These are phyloP conservation scores for Metellina segmentata DNA, from an alignment of 2,888 invertebrate species.

Conservation along the genomic window DNA sequence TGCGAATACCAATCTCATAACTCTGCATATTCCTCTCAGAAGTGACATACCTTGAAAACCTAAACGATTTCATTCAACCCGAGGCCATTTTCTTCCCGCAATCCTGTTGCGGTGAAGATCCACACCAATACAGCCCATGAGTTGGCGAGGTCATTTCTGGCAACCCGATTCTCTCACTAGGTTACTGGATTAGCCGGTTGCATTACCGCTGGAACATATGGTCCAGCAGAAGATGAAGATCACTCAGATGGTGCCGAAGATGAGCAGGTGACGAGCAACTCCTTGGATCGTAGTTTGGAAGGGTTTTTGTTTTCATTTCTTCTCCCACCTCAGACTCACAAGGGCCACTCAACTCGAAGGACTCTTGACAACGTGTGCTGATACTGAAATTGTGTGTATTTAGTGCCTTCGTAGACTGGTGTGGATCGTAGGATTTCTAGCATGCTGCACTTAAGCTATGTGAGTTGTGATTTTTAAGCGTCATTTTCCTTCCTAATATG, in stretches of 20 bases:
- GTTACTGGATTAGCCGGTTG: conserved; percentile 74
- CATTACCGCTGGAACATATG: conserved; percentile 63
- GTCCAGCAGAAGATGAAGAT: conserved; percentile 59
- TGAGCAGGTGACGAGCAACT: conserved; percentile 60
- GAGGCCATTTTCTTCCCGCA: too few species aligned
- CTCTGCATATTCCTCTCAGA: too few species aligned
- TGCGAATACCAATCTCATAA: too few species aligned
- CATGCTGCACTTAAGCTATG: conserved; percentile 7
- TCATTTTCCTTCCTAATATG: neutral
- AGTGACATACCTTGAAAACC: too few species aligned
- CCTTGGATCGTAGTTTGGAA: conserved; percentile 32
- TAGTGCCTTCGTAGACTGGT: neutral
- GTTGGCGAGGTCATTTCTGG: conserved; percentile 68
- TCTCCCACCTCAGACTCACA: too few species aligned
- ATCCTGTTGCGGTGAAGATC: too few species aligned
- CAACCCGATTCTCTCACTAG: conserved; percentile 59
- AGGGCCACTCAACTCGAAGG: too few species aligned
- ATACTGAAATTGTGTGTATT: neutral
- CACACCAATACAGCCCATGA: neutral
- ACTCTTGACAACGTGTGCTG: neutral
- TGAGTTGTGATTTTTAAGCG: neutral
- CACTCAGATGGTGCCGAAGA: conserved; percentile 35
- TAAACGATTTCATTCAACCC: too few species aligned
- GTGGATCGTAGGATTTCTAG: conserved; percentile 22
- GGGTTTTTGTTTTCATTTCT: neutral